These are phyloP conservation scores for Enteromius argenteus DNA, from an alignment of 2,797 vertebrate species.

Conservation along the genomic window DNA sequence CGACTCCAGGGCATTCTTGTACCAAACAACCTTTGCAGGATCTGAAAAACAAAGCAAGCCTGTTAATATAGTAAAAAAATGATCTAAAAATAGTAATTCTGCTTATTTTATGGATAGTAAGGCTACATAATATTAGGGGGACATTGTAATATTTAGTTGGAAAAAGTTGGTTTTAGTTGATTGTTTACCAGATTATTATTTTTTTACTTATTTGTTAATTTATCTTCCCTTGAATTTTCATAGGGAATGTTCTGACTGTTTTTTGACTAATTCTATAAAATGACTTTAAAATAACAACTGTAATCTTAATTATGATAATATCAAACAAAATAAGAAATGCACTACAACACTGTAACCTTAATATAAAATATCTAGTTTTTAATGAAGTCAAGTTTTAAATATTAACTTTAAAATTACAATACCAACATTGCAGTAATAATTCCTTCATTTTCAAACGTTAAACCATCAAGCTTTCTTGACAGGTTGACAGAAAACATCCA, in stretches of 20 bases:
- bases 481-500: neutral
- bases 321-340: too few species aligned
- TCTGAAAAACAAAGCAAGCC: slow-evolving; percentile 67
- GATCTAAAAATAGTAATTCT: neutral
- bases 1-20: slow-evolving; percentile 74
- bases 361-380: too few species aligned
- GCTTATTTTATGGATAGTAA: neutral
- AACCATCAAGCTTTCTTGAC: neutral
- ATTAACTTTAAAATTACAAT: neutral
- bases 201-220: too few species aligned
- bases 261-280: too few species aligned
- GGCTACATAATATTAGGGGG: neutral
- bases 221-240: too few species aligned
- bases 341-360: too few species aligned
- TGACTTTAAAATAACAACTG: too few species aligned
- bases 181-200: neutral
- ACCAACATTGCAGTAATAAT: neutral
- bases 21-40: slow-evolving; percentile 78
- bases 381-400: too few species aligned
- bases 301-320: too few species aligned
- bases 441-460: neutral
- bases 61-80: neutral
- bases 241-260: too few species aligned
- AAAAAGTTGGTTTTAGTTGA: neutral
- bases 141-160: neutral